Evolutionary conservation across 2,888 invertebrate species (phyloP), one percentile per base, ranked within the genome.

Genomic region (Tholera decimalis): DNA sequence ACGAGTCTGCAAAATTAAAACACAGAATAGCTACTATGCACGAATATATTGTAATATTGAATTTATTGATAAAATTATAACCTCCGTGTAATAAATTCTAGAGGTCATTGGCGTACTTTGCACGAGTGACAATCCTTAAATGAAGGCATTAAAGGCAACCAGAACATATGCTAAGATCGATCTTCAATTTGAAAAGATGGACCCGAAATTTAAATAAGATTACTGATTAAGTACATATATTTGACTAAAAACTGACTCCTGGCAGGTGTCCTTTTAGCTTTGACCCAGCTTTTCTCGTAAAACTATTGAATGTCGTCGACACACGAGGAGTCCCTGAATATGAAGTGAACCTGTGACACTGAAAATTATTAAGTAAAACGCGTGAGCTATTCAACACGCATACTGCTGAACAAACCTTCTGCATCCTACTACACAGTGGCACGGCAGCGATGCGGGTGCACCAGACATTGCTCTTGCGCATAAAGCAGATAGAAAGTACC

Each of bases 401-500:
- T 24, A 4, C 6, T 15, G 3, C 18, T 8, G 44, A 59, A 15
- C 30, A 18, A 57, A 15, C 54, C 79, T 75, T 74, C 79, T 79
- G 60, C 20, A 1, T 2, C 5, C 24, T 5, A 1, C 22, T 51
- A 15, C 30, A 8, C 1, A n/a, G 37, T 50, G 56, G 61, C 49
- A 26, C 58, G 74, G 58, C 43, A 73, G 54, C 80, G 76, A 81
- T 83, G 83, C 87, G 86, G 80, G 81, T 84, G 85, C 84, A 87
- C 77, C 80, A 82, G 83, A 86, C 84, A 85, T 88, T 90, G 91
- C 91, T 91, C 88, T 74, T 73, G 85, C 92, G 91, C 91, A 91
- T 91, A 91, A 88, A 93, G 90, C 88, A 86, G 89, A 79, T 95
- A 95, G 95, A 95, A 95, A 95, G 95, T 95, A 84, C 87, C 83